Percentiles rank a stretch among this genome's conserved stretches.
phyloP scores from a whole-genome alignment of 1,140 invertebrate genomes.

The Drosophila cardini region DNA sequence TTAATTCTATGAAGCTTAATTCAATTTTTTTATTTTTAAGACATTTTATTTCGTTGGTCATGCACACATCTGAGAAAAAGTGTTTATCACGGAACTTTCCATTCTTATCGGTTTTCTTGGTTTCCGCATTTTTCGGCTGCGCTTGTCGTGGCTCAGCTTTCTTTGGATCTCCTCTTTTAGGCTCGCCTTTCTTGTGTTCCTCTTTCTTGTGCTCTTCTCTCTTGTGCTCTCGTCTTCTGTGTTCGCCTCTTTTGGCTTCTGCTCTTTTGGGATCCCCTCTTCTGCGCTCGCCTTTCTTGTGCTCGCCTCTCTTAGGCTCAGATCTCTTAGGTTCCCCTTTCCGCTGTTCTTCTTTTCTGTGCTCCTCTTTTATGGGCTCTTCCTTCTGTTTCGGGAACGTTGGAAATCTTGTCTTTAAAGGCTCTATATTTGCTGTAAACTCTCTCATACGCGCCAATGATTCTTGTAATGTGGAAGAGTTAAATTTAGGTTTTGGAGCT shows the following conservation, averaged over 20 bases:
- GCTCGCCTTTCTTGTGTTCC: too few species aligned
- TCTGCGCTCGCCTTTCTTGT: too few species aligned
- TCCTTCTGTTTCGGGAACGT: not conserved
- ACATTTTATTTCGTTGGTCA: conserved; percentile 48
- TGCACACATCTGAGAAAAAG: conserved; percentile 46
- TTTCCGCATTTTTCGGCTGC: not conserved
- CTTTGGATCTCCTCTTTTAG: too few species aligned
- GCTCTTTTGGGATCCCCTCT: too few species aligned
- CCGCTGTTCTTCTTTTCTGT: not conserved
- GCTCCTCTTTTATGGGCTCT: not conserved
- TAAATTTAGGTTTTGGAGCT: not conserved
- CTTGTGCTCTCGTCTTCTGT: too few species aligned
- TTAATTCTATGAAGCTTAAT: conserved; percentile 26
- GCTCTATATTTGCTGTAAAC: not conserved
- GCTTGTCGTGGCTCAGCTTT: too few species aligned
- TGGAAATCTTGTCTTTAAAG: conserved; percentile 7
- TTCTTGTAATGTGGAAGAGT: not conserved
- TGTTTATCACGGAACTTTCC: conserved; percentile 24
- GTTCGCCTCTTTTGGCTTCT: too few species aligned
- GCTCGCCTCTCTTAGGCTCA: too few species aligned
- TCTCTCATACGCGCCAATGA: conserved; percentile 43
- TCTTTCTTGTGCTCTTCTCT: too few species aligned
- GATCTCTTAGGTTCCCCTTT: too few species aligned
- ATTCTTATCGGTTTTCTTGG: not conserved
- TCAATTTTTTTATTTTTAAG: conserved; percentile 4